These are phyloP conservation scores for Nymphalis urticae DNA, from an alignment of 2,888 invertebrate species.

Conservation along the genomic window DNA sequence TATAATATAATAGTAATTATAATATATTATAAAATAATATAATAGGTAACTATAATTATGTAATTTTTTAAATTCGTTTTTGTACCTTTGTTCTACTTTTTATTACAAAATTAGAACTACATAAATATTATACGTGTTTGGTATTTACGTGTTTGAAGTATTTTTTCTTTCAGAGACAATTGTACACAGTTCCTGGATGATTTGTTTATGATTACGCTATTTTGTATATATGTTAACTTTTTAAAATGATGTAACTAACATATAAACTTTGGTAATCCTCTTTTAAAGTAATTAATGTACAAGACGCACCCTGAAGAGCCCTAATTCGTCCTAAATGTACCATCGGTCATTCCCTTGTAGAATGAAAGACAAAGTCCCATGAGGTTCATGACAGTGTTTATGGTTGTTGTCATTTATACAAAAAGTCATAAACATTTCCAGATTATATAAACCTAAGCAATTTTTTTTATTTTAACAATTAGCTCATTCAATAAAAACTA, in stretches of 20 bases:
- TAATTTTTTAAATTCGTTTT: no score
- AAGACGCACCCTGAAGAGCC: conserved; percentile 1
- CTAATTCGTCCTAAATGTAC: conserved; percentile 12
- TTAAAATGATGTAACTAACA: background rate
- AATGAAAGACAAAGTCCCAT: background rate
- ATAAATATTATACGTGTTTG: no score
- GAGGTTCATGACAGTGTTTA: background rate
- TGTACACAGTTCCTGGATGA: background rate
- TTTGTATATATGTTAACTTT: background rate
- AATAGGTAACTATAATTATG: no score
- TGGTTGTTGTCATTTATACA: background rate
- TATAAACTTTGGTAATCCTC: background rate
- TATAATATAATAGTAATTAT: no score
- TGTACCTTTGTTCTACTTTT: no score
- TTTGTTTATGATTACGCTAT: background rate
- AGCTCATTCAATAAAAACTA: no score
- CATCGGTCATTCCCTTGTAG: conserved; percentile 1
- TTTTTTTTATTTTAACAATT: no score
- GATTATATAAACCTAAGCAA: no score
- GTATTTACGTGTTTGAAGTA: background rate
- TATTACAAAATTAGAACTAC: no score
- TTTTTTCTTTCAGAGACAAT: background rate
- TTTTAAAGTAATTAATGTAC: conserved; percentile 6
- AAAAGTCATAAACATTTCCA: no score
- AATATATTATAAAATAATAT: no score